phyloP scores from a whole-genome alignment of 2,113 vertebrate genomes.

The Morone chrysops region DNA sequence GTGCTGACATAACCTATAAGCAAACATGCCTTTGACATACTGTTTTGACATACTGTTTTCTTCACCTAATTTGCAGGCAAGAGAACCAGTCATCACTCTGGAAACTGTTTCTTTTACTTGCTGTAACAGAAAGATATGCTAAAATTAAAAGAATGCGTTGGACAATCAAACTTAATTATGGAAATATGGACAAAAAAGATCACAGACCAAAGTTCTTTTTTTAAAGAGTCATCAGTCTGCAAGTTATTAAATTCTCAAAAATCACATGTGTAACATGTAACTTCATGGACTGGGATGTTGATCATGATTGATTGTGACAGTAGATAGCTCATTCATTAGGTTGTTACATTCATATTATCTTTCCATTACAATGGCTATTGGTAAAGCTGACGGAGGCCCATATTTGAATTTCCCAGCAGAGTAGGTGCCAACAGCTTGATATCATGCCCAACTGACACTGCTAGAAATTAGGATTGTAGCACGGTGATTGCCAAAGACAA shows the following conservation, averaged over 20 bases:
- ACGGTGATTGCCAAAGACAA: slow-evolving; percentile 60
- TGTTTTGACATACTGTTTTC: slow-evolving; percentile 46
- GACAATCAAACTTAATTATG: not conserved
- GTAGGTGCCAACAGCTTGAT: slow-evolving; percentile 68
- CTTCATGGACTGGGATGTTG: slow-evolving; percentile 13
- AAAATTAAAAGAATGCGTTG: not conserved
- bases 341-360: slow-evolving; percentile 50
- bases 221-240: not conserved
- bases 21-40: slow-evolving; percentile 33
- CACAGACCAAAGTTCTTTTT: not conserved
- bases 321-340: slow-evolving; percentile 50
- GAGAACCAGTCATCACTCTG: slow-evolving; percentile 18
- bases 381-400: slow-evolving; percentile 46
- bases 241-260: not conserved
- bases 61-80: slow-evolving; percentile 24
- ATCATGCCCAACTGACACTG: slow-evolving; percentile 58
- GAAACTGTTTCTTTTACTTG: not conserved
- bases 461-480: slow-evolving; percentile 43
- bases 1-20: slow-evolving; percentile 56
- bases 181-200: not conserved
- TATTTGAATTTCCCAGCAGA: slow-evolving; percentile 51
- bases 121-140: slow-evolving; percentile 1
- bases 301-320: slow-evolving; percentile 47
- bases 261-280: not conserved
- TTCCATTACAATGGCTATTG: slow-evolving; percentile 50